A percentile compares a stretch with the other conserved stretches of the same genome.
Conservation (phyloP, 1,140 invertebrate species). For the Temnothorax longispinosus region DNA sequence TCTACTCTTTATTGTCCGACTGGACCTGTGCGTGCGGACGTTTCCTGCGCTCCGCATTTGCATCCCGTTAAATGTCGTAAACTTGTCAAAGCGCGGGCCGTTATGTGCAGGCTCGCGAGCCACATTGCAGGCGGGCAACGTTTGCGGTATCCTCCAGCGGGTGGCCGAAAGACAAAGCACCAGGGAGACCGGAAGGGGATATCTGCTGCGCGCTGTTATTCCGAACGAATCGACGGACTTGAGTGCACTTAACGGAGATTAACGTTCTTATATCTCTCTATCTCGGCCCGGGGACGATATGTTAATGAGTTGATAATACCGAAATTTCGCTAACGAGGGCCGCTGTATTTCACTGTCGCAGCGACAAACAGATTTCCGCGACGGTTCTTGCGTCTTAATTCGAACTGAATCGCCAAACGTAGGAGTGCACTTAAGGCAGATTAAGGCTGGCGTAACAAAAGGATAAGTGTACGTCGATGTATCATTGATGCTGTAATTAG, state of each 20-base stretch:
- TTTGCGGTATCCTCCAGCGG: conserved; percentile 52
- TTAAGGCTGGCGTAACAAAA: background rate
- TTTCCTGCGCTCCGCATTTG: conserved; percentile 56
- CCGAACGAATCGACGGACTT: conserved; percentile 51
- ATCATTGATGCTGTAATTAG: conserved; percentile 20
- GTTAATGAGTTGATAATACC: conserved; percentile 54
- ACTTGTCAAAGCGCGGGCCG: conserved; percentile 67
- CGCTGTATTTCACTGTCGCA: conserved; percentile 53
- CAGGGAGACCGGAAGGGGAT: background rate
- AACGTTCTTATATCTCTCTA: conserved; percentile 45
- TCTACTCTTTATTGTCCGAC: conserved; percentile 73
- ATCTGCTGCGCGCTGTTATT: conserved; percentile 48
- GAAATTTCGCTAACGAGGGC: conserved; percentile 52
- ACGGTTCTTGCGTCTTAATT: conserved; percentile 39
- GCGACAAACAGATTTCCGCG: conserved; percentile 39
- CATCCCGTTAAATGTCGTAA: conserved; percentile 76
- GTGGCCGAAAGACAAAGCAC: conserved; percentile 48
- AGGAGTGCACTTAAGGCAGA: conserved; percentile 35
- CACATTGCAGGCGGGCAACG: conserved; percentile 34
- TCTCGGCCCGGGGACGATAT: conserved; percentile 14
- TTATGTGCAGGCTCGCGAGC: conserved; percentile 56
- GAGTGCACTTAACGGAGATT: conserved; percentile 51
- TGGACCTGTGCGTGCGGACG: conserved; percentile 59
- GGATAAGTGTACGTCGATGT: conserved; percentile 28
- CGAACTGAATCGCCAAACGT: conserved; percentile 20